Base-by-base conservation (phyloP, 1,140 invertebrate genomes). In the Drosophila yakuba region DNA sequence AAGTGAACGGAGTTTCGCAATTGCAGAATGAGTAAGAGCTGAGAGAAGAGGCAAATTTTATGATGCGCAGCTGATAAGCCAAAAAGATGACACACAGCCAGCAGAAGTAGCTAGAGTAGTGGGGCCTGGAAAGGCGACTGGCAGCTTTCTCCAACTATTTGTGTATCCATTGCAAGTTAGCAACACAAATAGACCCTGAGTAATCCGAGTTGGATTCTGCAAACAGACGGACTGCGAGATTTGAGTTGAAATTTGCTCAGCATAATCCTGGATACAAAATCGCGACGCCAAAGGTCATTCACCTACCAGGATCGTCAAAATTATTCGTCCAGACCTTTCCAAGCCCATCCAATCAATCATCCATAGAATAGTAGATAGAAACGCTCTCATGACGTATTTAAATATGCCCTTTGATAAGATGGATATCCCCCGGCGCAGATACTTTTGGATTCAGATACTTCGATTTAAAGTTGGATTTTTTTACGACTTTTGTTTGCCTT, bases 51-150 rank as follows among this genome's bases (percentile, higher is more conserved):
- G 79, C 61, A 71, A 73, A 63, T 62, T 82, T 74, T 82, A 88
- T 85, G 82, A 82, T 86, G 83, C 83, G 64, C 74, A 81, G 66
- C 79, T 88, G 82, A 86, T 86, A 86, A 86, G 83, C 83, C 79
- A 76, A 79, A 85, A 86, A 86, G 82, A 86, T 86, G 82, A 86
- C 82, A 86, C 74, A 86, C 69, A 50, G 47, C 38, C 56, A 39
- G 44, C 61, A 50, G 8, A 52, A 15, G n/a, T 17, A 1, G 36
- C 14, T n/a, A 36, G 7, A 7, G 15, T 12, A 32, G 25, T 12
- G 17, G 32, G 7, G 32, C 0, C 32, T 15, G 20, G 38, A 39
- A 41, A 35, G 44, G 23, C 32, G 25, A 25, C 41, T 28, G 17
- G 3, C 35, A 69, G 64, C 67, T 71, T 71, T 71, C 64, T 71